Percentiles rank a stretch among this genome's conserved stretches.
phyloP scores from a whole-genome alignment of 2,797 vertebrate species.

The Alauda arvensis region DNA sequence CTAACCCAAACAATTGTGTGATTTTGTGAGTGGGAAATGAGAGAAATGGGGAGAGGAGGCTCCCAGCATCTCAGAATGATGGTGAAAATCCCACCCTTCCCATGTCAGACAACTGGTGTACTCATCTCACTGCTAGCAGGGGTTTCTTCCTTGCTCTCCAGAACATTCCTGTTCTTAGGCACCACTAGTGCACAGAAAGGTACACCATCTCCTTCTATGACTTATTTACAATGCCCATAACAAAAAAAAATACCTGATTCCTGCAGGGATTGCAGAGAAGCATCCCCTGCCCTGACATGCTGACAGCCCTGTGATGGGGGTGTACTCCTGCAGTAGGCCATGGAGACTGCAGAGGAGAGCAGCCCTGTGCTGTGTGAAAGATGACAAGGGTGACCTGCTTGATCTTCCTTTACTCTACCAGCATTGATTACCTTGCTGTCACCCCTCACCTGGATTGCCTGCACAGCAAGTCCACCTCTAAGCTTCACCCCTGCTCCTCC shows the following conservation, averaged over 20 bases:
- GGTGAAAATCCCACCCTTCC: not conserved
- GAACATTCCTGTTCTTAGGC: not conserved
- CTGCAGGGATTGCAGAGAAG: not conserved
- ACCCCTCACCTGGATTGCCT: not conserved
- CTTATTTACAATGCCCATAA: not conserved
- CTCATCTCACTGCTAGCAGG: not conserved
- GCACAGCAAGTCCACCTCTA: not conserved
- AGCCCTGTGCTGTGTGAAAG: not conserved
- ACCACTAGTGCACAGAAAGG: accelerated
- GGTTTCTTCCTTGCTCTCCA: not conserved
- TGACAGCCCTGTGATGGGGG: not conserved
- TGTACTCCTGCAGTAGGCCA: not conserved
- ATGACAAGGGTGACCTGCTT: not conserved
- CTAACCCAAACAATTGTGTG: not conserved
- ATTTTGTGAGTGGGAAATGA: not conserved
- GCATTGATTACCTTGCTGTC: not conserved
- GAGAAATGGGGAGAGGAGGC: not conserved
- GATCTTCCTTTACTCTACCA: not conserved
- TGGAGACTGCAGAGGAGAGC: not conserved
- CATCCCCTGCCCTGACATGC: not conserved
- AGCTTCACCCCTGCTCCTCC: not conserved
- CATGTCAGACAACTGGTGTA: not conserved
- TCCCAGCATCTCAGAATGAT: accelerated
- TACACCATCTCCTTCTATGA: not conserved
- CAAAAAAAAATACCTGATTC: not conserved